Percentiles rank a stretch among this genome's conserved stretches.
Conservation (phyloP, 2,888 invertebrate genomes). For the Eurytoma adleriae region DNA sequence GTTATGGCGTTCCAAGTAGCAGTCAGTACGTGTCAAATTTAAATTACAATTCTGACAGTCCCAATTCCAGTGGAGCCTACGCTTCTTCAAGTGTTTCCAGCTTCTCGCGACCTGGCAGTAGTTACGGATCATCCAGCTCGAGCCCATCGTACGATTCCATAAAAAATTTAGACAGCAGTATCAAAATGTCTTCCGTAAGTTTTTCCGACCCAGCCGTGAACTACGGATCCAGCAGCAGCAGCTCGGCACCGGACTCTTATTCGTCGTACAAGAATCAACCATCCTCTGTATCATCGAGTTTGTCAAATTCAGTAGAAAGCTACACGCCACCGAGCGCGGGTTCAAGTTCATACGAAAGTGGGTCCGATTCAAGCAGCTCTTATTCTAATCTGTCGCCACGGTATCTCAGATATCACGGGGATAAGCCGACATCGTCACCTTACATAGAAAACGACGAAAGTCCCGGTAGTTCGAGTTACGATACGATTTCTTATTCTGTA, state of each 20-base stretch:
- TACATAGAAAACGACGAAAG: constrained; percentile 59
- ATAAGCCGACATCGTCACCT: constrained; percentile 58
- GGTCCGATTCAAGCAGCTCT: constrained; percentile 59
- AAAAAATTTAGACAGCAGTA: too few relatives aligned
- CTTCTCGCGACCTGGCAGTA: constrained; percentile 36
- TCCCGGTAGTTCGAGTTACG: constrained; percentile 65
- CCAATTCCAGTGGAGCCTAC: constrained; percentile 52
- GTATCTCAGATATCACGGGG: constrained; percentile 64
- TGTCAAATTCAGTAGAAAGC: constrained; percentile 59
- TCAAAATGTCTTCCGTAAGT: constrained; percentile 37
- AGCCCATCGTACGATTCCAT: constrained; percentile 40
- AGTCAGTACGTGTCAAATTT: constrained; percentile 29
- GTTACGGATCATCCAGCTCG: constrained; percentile 53
- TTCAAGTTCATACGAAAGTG: constrained; percentile 60
- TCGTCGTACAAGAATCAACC: constrained; percentile 52
- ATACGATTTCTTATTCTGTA: constrained; percentile 74
- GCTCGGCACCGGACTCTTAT: constrained; percentile 37
- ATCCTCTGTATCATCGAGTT: constrained; percentile 45
- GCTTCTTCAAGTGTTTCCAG: constrained; percentile 49
- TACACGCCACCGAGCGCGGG: constrained; percentile 61
- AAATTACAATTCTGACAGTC: constrained; percentile 24
- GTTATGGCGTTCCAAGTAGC: constrained; percentile 46
- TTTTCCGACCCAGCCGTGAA: constrained; percentile 59
- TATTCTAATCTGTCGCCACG: constrained; percentile 67
- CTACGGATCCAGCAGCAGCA: constrained; percentile 56